Base-by-base conservation (phyloP, 2,113 vertebrate species). In the Hystrix cristata region DNA sequence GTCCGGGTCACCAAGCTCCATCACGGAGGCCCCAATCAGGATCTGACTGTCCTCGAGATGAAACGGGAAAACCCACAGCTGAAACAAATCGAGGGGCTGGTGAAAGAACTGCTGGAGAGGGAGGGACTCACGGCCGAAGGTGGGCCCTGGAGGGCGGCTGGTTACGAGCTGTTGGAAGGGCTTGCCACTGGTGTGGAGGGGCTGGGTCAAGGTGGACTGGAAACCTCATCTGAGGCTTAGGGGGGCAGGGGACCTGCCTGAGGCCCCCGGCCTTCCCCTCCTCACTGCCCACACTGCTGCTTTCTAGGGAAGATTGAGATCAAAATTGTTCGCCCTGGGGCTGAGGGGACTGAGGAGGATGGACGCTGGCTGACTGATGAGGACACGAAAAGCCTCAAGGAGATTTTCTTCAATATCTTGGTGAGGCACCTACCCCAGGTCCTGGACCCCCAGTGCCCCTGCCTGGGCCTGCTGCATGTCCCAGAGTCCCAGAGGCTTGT, bases 111-210 rank as follows among this genome's bases (percentile, higher is more conserved):
- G 99, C 99, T 99, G 99, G 99, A 99, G 98, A 99, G 99, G 98
- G 99, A 99, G 98, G 99, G 99, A 98, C 99, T 99, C 98, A 99
- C 99, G 95, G 99, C 99, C 4, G 99, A 99, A 99, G 99, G 99
- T 99, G 98, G 98, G 98, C 97, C 96, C 97, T 97, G 97, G 95
- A 78, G 97, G 96, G 91, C 46, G 90, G 96, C 90, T 95, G 97
- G 38, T 25, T 16, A 31, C 15, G 79, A 69, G 96, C 83, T 93
- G 84, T 95, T 72, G 81, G 86, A 95, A 95, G 98, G 96, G 91
- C 91, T 87, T 53, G 48, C 80, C 57, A 21, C 92, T 13, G 0
- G 55, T 81, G 59, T 51, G 78, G 93, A 94, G 69, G 95, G 94
- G 96, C 90, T 95, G 98, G 97, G 96, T 85, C 82, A 46, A 34